Percentiles rank a stretch among this genome's conserved stretches.
Conservation (phyloP, 1,140 invertebrate genomes). For the Nilaparvata lugens region DNA sequence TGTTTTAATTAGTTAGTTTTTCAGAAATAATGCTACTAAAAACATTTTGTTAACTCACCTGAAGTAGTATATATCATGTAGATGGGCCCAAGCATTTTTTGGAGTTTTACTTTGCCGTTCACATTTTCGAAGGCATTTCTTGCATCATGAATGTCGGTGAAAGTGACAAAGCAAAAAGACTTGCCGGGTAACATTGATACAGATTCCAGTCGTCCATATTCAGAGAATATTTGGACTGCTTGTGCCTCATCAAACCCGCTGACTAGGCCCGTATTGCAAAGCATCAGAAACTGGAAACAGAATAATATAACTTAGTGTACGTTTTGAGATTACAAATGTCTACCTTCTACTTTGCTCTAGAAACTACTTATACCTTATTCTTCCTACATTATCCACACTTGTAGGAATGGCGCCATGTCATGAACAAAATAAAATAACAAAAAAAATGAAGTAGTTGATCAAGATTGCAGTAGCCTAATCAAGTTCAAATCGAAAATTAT, state of each 20-base stretch:
- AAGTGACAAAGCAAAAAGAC: conserved; percentile 65
- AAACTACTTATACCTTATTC: no score
- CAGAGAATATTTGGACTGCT: conserved; percentile 41
- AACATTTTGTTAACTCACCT: conserved; percentile 32
- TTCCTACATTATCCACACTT: no score
- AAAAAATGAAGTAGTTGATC: no score
- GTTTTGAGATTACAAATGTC: no score
- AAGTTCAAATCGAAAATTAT: no score
- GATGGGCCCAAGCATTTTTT: conserved; percentile 43
- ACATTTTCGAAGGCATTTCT: conserved; percentile 40
- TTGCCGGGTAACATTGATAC: conserved; percentile 59
- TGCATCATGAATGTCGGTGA: conserved; percentile 39
- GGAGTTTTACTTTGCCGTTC: conserved; percentile 43
- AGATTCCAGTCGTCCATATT: conserved; percentile 41
- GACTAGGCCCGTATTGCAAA: conserved; percentile 67
- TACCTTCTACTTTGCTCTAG: no score
- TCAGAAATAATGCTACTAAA: no score
- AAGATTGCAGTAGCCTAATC: no score
- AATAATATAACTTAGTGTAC: background rate
- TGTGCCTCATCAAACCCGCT: conserved; percentile 56
- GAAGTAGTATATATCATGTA: conserved; percentile 53
- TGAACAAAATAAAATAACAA: no score
- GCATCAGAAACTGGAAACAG: conserved; percentile 43
- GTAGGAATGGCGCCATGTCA: no score
- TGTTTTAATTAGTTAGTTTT: no score